Conservation (phyloP, 2,113 vertebrate genomes). For the Toxotes jaculatrix region DNA sequence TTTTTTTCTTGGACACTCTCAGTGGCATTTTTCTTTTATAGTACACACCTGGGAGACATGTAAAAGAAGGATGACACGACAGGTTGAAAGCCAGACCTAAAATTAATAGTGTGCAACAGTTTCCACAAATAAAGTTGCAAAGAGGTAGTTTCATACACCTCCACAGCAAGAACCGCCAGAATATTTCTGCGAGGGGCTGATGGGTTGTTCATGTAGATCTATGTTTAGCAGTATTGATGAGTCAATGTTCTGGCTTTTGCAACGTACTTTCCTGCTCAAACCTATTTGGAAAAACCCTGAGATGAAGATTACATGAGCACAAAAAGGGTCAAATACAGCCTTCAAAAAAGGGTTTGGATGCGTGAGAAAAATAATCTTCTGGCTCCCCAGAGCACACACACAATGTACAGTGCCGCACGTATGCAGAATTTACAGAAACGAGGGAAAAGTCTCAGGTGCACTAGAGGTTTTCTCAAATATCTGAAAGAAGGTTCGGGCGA, state of each 20-base stretch:
- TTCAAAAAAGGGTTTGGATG: conserved; percentile 14
- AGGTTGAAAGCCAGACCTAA: background rate
- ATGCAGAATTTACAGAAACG: conserved; percentile 46
- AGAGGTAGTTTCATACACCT: background rate
- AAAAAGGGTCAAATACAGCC: background rate
- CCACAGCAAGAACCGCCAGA: background rate
- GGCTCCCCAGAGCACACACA: background rate
- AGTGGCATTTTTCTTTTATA: conserved; percentile 5
- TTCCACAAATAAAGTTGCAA: conserved; percentile 5
- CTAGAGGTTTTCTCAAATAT: conserved; percentile 56
- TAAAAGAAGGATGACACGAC: conserved; percentile 15
- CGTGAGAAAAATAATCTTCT: conserved; percentile 2
- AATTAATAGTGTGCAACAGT: background rate
- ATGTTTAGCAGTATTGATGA: conserved; percentile 2
- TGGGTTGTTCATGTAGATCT: too few species aligned
- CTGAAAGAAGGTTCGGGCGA: conserved; percentile 1
- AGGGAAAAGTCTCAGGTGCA: conserved; percentile 64
- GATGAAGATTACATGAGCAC: background rate
- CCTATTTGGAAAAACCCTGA: background rate
- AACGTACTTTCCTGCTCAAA: background rate
- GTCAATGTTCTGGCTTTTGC: background rate
- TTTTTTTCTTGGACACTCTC: background rate
- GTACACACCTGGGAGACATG: conserved; percentile 1
- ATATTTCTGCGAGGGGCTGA: background rate
- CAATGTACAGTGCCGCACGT: background rate